phyloP scores from a whole-genome alignment of 2,888 invertebrate genomes.

The Lysandra coridon region DNA sequence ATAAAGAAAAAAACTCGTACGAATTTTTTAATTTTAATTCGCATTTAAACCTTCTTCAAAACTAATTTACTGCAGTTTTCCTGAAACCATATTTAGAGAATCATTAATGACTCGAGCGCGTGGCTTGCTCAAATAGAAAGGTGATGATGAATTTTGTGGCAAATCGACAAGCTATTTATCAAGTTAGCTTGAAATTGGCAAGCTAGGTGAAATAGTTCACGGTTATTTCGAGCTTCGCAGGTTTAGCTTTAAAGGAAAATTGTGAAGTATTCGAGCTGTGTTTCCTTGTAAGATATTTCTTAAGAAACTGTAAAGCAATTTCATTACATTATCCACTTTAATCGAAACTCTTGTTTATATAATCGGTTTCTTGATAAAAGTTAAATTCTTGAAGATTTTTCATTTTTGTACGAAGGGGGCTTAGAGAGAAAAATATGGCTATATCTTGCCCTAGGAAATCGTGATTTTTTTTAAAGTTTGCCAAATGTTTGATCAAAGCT shows the following conservation, averaged over 20 bases:
- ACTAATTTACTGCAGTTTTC: neutral
- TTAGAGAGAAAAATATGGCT: too few relatives aligned
- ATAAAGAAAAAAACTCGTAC: too few relatives aligned
- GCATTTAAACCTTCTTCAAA: neutral
- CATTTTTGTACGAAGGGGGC: neutral
- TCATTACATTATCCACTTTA: neutral
- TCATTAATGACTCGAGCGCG: neutral
- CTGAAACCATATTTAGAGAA: neutral
- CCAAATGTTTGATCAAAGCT: too few relatives aligned
- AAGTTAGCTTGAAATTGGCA: slow-evolving; percentile 2
- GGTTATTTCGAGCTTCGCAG: neutral
- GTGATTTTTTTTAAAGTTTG: too few relatives aligned
- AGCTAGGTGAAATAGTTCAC: neutral
- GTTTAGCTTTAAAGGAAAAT: neutral
- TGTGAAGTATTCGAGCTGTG: neutral
- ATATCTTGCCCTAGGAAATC: too few relatives aligned
- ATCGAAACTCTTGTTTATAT: neutral
- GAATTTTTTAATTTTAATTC: too few relatives aligned
- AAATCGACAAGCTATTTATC: neutral
- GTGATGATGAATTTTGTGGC: neutral
- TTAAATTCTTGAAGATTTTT: neutral
- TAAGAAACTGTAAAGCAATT: neutral
- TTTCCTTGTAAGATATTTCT: neutral
- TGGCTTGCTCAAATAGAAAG: too few relatives aligned
- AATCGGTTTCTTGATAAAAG: neutral